Evolutionary conservation across 1,140 invertebrate genomes (phyloP).

Genomic region (Drosophila kepulauana): DNA sequence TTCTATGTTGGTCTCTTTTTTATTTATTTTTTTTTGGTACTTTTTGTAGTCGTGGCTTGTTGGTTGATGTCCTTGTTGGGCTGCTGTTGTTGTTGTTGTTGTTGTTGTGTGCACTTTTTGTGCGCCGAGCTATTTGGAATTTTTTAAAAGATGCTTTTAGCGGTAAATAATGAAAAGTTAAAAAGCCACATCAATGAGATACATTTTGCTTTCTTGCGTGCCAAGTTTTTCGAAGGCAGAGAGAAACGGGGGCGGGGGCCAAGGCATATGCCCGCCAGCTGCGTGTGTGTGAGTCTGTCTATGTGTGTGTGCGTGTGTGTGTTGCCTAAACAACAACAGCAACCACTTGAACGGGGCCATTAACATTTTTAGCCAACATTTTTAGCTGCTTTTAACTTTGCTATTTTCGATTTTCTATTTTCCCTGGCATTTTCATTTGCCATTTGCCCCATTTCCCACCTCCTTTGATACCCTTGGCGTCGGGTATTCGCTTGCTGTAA

Average conservation of each 20-base stretch:
- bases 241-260: no score
- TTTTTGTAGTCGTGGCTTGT: conserved; percentile 30
- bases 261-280: conserved; percentile 10
- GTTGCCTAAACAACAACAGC: conserved; percentile 10
- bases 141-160: conserved; percentile 85
- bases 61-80: conserved; percentile 21
- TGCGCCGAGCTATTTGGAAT: conserved; percentile 71
- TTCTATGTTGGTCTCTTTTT: conserved; percentile 17
- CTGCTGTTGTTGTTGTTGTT: conserved; percentile 26
- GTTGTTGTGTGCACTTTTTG: conserved; percentile 55
- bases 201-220: conserved; percentile 69
- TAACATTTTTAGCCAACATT: conserved; percentile 29
- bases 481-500: neutral
- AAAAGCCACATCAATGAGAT: conserved; percentile 85
- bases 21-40: conserved; percentile 31
- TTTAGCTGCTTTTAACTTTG: conserved; percentile 25
- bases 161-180: conserved; percentile 85
- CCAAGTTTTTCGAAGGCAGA: conserved; percentile 13
- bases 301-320: conserved; percentile 22
- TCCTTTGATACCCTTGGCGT: neutral
- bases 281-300: neutral
- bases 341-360: conserved; percentile 38
- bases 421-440: neutral
- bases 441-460: neutral
- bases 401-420: conserved; percentile 20